These are phyloP conservation scores for Phalacrocorax pelagicus DNA, from an alignment of 2,113 vertebrate species.

Conservation along the genomic window DNA sequence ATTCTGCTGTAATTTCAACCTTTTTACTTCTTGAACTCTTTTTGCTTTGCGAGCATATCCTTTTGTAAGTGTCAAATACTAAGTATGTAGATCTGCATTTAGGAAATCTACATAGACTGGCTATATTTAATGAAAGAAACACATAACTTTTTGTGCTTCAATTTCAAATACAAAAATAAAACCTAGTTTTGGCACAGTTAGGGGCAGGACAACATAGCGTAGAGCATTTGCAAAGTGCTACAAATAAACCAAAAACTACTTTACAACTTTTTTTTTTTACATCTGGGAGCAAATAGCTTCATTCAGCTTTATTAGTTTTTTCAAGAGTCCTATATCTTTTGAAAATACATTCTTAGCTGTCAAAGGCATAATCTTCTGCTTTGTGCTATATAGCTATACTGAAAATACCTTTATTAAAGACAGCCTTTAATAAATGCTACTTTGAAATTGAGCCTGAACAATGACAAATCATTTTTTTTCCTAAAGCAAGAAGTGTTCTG, in stretches of 20 bases:
- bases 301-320: neutral
- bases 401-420: slow-evolving; percentile 19
- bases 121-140: neutral
- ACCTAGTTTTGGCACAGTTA: neutral
- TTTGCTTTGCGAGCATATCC: neutral
- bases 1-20: neutral
- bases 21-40: neutral
- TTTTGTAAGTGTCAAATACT: neutral
- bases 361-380: neutral
- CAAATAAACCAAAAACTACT: neutral
- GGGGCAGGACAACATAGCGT: neutral
- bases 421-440: neutral
- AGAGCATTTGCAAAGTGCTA: neutral
- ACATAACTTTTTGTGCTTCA: neutral
- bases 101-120: neutral
- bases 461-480: neutral
- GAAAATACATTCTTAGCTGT: slow-evolving; percentile 5
- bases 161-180: neutral
- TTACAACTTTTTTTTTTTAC: neutral
- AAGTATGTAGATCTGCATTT: neutral
- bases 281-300: neutral
- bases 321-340: neutral
- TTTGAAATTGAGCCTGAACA: slow-evolving; percentile 22
- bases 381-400: neutral
- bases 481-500: neutral